Evolutionary conservation across 1,140 invertebrate species (phyloP).

Genomic region (Aphelinus certus): DNA sequence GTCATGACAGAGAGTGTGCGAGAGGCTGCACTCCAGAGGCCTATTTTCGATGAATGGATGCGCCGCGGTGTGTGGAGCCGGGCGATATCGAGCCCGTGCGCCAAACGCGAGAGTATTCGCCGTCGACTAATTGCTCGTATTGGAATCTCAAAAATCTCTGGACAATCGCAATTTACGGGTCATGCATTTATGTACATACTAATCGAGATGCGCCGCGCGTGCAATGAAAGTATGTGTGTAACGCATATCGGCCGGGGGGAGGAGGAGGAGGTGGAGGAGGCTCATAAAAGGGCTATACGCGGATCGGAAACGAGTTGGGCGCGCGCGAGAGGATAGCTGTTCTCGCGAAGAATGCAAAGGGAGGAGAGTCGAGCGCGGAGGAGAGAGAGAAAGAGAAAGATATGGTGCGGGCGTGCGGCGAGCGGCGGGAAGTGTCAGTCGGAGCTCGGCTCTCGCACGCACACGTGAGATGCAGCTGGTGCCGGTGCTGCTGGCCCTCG

Average conservation of each 20-base stretch:
- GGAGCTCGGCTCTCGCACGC: too few species aligned
- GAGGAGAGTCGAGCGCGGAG: constrained; percentile 54
- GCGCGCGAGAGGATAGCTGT: background rate
- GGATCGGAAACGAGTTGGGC: constrained; percentile 48
- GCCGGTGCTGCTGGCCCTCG: constrained; percentile 9
- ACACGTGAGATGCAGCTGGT: too few species aligned
- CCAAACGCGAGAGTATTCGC: too few species aligned
- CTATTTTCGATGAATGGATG: constrained; percentile 11
- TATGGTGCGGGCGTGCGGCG: background rate
- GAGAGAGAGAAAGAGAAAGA: background rate
- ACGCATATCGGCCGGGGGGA: constrained; percentile 22
- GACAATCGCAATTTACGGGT: too few species aligned
- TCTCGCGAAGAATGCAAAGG: constrained; percentile 54
- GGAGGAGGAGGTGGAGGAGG: background rate
- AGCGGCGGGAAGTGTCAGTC: background rate
- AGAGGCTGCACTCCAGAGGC: background rate
- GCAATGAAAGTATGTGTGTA: too few species aligned
- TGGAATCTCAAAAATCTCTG: too few species aligned
- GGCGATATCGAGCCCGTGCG: too few species aligned
- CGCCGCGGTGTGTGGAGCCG: too few species aligned
- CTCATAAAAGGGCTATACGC: constrained; percentile 11
- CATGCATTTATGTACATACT: too few species aligned
- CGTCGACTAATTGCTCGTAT: too few species aligned
- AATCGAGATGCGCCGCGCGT: too few species aligned
- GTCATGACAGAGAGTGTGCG: background rate